Evolutionary conservation across 2,797 vertebrate genomes (phyloP), one percentile per base, ranked within the genome.

Genomic region (Podarcis lilfordi): DNA sequence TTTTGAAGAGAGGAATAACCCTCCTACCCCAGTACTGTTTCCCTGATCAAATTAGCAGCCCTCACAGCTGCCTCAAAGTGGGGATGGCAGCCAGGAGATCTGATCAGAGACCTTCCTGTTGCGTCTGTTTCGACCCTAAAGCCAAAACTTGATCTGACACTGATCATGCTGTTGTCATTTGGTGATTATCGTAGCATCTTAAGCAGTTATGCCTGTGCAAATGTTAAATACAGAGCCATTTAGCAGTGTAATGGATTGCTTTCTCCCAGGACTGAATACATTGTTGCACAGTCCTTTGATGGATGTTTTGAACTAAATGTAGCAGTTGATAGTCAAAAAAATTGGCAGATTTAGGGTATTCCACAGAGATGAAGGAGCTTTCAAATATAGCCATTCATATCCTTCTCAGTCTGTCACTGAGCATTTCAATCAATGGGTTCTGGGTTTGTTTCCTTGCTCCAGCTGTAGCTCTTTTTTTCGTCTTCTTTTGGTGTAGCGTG

Each of bases 281-380:
- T 75, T 27, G 19, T 3, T 82, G 68, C 71, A 82, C 11, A 81
- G 13, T 29, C 25, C 27, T 50, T 15, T 86, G 23, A 76, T 76
- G 68, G 59, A 66, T 82, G 79, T 55, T 81, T 89, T 81, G 32
- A 89, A 61, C 88, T 68, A 66, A 82, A 55, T n/a, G 45, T 37
- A 40, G 32, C 40, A 80, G 27, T 75, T 43, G n/a, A 66, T 40
- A 66, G 25, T 80, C 50, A 43, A 29, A 66, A 82, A 81, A 40
- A 6, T 29, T 50, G 21, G 17, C 45, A 45, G 7, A 29, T 80
- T 71, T 79, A 64, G 69, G 40, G 27, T 35, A 75, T 76, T 55
- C 43, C 43, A 81, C 32, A 85, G 29, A 68, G 32, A 81, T 37
- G 43, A 81, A 50, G 81, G 9, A 61, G 32, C 59, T 85, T 89